Evolutionary conservation across 2,797 vertebrate species (phyloP).

Genomic region (Tenualosa thibaudeaui): DNA sequence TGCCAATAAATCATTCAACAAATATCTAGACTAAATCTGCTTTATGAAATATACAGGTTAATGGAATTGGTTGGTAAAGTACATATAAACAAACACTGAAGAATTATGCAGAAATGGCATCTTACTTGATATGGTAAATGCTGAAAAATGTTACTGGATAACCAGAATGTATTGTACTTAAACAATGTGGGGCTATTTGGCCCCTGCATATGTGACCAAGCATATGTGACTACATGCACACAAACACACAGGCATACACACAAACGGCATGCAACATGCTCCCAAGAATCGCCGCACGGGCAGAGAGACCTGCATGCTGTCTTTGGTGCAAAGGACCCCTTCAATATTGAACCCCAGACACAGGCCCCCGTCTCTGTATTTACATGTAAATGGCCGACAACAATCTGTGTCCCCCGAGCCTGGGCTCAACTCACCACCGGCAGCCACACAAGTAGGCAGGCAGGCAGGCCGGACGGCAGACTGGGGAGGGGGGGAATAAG

Average conservation of each 20-base stretch:
- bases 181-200: constrained; percentile 77
- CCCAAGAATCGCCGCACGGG: constrained; percentile 33
- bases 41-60: neutral
- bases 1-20: neutral
- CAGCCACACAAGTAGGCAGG: constrained; percentile 27
- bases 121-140: constrained; percentile 55
- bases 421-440: constrained; percentile 64
- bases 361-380: constrained; percentile 79
- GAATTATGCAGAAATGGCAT: neutral
- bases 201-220: constrained; percentile 75
- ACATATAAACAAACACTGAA: neutral
- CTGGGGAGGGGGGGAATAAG: constrained; percentile 38
- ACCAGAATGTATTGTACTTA: constrained; percentile 78
- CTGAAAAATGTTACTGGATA: constrained; percentile 74
- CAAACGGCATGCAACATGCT: constrained; percentile 33
- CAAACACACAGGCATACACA: constrained; percentile 60
- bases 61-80: too few relatives aligned
- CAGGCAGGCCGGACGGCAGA: neutral
- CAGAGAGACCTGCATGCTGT: constrained; percentile 62
- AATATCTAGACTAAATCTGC: neutral
- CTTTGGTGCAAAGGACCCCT: constrained; percentile 71
- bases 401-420: constrained; percentile 76
- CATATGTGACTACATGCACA: constrained; percentile 67
- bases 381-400: constrained; percentile 83
- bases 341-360: constrained; percentile 79